A percentile compares a stretch with the other conserved stretches of the same genome.
Evolutionary conservation across 2,113 vertebrate species (phyloP).

Genomic region (Actinemys pallida): DNA sequence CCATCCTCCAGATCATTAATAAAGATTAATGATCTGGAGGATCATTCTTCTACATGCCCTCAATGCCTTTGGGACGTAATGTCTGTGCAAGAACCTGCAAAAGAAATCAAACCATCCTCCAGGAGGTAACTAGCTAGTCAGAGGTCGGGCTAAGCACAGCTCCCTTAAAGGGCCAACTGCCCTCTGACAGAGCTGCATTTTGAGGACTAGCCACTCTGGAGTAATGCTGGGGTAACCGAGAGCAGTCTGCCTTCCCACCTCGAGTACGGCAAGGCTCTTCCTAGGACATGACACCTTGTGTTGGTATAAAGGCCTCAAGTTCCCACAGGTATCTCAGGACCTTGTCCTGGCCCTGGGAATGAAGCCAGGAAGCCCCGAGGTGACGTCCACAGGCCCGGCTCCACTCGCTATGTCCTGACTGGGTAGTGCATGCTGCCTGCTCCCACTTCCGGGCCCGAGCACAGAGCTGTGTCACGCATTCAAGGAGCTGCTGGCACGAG

Average conservation of each 20-base stretch:
- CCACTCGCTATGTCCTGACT: neutral
- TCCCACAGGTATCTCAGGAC: too few relatives aligned
- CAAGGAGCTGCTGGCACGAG: neutral
- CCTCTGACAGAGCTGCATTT: neutral
- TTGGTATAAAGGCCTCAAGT: too few relatives aligned
- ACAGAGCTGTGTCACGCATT: neutral
- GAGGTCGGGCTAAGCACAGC: neutral
- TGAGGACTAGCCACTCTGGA: too few relatives aligned
- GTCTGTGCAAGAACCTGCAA: neutral
- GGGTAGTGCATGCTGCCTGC: neutral
- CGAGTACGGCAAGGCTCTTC: too few relatives aligned
- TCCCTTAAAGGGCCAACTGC: neutral
- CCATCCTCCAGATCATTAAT: too few relatives aligned
- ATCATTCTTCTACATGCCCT: neutral
- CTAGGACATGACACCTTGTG: too few relatives aligned
- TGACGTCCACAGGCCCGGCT: too few relatives aligned
- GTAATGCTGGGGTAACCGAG: too few relatives aligned
- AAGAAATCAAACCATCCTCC: neutral
- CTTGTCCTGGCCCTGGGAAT: neutral
- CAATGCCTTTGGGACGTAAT: neutral
- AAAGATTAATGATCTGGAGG: too few relatives aligned
- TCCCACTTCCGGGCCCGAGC: neutral
- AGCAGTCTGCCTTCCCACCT: too few relatives aligned
- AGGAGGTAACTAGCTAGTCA: too few relatives aligned
- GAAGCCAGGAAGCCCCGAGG: neutral